phyloP scores from a whole-genome alignment of 92 coral and sea anemone genomes.

The Heteractis magnifica region DNA sequence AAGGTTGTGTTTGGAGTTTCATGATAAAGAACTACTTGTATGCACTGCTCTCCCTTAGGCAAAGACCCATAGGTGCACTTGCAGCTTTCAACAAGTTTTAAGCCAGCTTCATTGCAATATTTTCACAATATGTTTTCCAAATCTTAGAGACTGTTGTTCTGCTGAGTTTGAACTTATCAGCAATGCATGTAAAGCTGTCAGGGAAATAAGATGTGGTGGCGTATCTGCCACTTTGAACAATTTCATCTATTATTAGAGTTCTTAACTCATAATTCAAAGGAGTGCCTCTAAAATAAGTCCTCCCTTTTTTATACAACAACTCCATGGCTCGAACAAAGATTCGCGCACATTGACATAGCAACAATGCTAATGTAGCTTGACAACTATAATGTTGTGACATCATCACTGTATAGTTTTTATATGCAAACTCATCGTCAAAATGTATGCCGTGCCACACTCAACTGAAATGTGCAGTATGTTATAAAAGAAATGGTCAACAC shows the following conservation, averaged over 20 bases:
- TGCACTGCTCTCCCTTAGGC: constrained; percentile 24
- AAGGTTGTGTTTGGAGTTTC: constrained; percentile 37
- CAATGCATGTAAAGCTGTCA: not conserved
- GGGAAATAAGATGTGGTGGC: constrained; percentile 13
- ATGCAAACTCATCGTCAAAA: not conserved
- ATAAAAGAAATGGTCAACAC: too few relatives aligned
- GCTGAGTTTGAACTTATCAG: constrained; percentile 17
- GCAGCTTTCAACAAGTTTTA: constrained; percentile 3
- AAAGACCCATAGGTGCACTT: constrained; percentile 23
- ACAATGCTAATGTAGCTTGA: not conserved
- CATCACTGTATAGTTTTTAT: not conserved
- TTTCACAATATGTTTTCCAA: constrained; percentile 19
- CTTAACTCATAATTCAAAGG: not conserved
- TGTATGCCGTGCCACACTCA: too few relatives aligned
- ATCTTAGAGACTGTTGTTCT: constrained; percentile 17
- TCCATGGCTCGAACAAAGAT: too few relatives aligned
- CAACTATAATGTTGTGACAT: not conserved
- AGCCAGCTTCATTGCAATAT: not conserved
- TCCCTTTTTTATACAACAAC: too few relatives aligned
- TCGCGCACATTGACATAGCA: not conserved
- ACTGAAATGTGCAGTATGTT: too few relatives aligned
- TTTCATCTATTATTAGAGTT: not conserved
- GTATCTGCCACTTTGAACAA: constrained; percentile 1
- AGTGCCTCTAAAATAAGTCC: not conserved
- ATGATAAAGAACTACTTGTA: constrained; percentile 25